Base-by-base conservation (phyloP, 2,888 invertebrate species). In the Fabriciana adippe region DNA sequence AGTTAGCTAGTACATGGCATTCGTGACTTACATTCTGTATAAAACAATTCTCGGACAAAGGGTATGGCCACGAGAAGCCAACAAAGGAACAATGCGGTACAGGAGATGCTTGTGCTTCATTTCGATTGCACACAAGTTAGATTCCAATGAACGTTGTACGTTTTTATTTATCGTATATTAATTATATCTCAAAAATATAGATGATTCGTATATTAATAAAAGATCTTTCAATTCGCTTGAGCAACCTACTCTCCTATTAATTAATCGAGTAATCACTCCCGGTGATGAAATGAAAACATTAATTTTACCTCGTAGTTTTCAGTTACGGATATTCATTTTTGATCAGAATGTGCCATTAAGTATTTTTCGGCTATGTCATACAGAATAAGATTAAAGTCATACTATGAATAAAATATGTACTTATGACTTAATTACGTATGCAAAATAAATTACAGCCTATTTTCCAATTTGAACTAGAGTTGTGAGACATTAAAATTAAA, bases 1-100 rank as follows among this genome's bases (percentile, higher is more conserved):
- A 88, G 87, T 86, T 86, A 86, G 86, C 85, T 83, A 77, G 83
- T 88, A 92, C 90, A 92, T 79, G 86, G 82, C 83, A 88, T 90
- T 92, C 92, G 92, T 92, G 92, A 92, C 92, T 92, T 89, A 92
- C 89, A 91, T 91, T 89, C 88, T 78, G 88, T 89, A 89, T 89
- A 89, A 90, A 91, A 92, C 92, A 91, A 90, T 91, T 86, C 90
- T 87, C 85, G 87, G 88, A 92, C 92, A 92, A 91, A 91, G 89
- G 88, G 86, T 83, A 84, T 84, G 87, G 86, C 86, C 91, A 90
- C 89, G 86, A 83, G 83, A 82, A 79, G 78, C 81, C 81, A 85
- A 92, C 90, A 90, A 90, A 89, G 89, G 88, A 88, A 89, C 90
- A 88, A 88, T 89, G 83, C 85, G 78, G 81, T 78, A 81, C 80